These are phyloP conservation scores for Cybosia mesomella DNA, from an alignment of 2,888 invertebrate species.

Conservation along the genomic window DNA sequence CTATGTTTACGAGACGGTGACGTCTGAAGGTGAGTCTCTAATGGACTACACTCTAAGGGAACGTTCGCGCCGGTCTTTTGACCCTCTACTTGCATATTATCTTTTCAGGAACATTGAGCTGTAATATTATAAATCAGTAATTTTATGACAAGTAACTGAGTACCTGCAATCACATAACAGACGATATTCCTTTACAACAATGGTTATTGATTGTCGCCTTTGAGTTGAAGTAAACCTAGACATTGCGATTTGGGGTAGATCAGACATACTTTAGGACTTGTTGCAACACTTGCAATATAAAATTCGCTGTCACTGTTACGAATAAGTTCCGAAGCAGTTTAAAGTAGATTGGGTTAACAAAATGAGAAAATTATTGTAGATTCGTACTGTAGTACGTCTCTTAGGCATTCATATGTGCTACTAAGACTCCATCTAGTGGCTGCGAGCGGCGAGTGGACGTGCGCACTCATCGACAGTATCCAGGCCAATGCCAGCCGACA, in stretches of 20 bases:
- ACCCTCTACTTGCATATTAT: conserved; percentile 43
- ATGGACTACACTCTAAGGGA: conserved; percentile 37
- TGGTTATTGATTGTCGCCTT: conserved; percentile 67
- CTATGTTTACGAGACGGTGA: conserved; percentile 61
- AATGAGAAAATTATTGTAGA: conserved; percentile 45
- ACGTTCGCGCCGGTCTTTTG: not conserved
- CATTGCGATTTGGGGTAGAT: conserved; percentile 73
- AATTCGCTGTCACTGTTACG: conserved; percentile 24
- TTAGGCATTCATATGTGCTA: conserved; percentile 53
- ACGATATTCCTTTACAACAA: conserved; percentile 71
- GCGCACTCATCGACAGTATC: conserved; percentile 81
- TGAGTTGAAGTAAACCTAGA: conserved; percentile 60
- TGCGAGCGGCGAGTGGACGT: conserved; percentile 71
- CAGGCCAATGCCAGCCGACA: conserved; percentile 84
- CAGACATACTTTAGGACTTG: conserved; percentile 56
- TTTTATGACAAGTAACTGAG: conserved; percentile 75
- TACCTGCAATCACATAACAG: conserved; percentile 59
- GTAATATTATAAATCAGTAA: conserved; percentile 67
- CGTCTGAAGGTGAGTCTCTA: conserved; percentile 63
- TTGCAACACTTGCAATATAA: conserved; percentile 25
- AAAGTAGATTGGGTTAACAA: conserved; percentile 41
- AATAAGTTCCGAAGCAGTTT: conserved; percentile 22
- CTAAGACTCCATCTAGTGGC: conserved; percentile 43
- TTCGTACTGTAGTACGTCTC: conserved; percentile 35
- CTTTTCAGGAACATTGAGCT: conserved; percentile 68